Percentiles rank a stretch among this genome's conserved stretches.
Conservation (phyloP, 2,888 invertebrate genomes). For the Idaea aversata region DNA sequence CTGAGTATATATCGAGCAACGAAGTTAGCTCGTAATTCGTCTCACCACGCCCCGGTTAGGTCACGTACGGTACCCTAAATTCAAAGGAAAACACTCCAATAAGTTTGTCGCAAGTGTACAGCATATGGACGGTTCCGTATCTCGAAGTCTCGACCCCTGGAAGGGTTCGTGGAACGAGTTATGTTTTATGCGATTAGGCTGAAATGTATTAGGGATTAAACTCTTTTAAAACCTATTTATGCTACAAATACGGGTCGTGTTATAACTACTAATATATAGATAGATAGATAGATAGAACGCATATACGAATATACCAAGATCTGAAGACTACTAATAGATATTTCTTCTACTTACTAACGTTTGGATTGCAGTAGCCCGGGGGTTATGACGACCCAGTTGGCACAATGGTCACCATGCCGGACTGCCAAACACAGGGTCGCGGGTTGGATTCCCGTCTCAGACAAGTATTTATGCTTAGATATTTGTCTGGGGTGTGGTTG, state of each 20-base stretch:
- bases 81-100: slow-evolving; percentile 71
- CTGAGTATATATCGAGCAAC: slow-evolving; percentile 45
- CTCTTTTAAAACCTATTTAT: not conserved
- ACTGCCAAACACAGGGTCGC: no score
- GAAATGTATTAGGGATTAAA: not conserved
- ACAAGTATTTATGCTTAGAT: no score
- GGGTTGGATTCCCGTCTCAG: no score
- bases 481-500: no score
- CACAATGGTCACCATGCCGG: no score
- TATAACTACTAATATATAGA: not conserved
- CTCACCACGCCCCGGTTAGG: slow-evolving; percentile 53
- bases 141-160: not conserved
- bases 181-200: not conserved
- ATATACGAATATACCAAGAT: no score
- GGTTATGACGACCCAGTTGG: no score
- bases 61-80: slow-evolving; percentile 71
- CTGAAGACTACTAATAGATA: no score
- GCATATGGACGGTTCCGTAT: not conserved
- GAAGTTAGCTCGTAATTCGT: slow-evolving; percentile 66
- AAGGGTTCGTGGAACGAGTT: not conserved
- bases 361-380: no score
- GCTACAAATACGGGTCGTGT: not conserved
- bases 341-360: no score
- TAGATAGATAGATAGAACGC: no score
- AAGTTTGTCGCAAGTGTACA: slow-evolving; percentile 53